Evolutionary conservation across 2,888 invertebrate genomes (phyloP).

Genomic region (Drosophila affinis): DNA sequence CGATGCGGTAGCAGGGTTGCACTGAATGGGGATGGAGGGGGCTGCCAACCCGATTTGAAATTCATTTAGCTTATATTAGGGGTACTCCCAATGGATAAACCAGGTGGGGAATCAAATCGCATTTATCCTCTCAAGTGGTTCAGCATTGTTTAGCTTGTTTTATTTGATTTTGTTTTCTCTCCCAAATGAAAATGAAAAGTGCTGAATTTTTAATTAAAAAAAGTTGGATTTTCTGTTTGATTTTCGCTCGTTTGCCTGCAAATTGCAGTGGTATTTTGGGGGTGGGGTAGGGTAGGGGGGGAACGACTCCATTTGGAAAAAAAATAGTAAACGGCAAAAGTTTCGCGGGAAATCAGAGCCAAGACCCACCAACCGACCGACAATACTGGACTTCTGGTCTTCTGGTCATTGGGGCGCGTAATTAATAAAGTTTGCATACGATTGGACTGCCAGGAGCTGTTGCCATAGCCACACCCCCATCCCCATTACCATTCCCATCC

Average conservation of each 20-base stretch:
- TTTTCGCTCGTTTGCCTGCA: constrained; percentile 13
- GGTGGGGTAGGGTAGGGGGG: no score
- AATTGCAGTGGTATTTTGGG: constrained; percentile 1
- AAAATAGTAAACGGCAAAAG: constrained; percentile 39
- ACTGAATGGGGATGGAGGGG: neutral
- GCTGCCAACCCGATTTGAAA: neutral
- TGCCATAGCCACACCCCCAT: neutral
- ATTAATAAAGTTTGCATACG: constrained; percentile 62
- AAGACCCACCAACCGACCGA: no score
- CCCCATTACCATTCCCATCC: neutral
- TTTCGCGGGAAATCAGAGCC: constrained; percentile 23
- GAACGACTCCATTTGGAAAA: constrained; percentile 12
- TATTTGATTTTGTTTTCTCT: neutral
- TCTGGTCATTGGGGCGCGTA: constrained; percentile 50
- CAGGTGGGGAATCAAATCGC: neutral
- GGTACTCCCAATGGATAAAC: no score
- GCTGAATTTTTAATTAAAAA: constrained; percentile 43
- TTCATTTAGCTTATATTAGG: no score
- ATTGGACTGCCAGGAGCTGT: constrained; percentile 8
- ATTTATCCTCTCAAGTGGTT: neutral
- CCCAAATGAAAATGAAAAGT: constrained; percentile 25
- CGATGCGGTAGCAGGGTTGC: neutral
- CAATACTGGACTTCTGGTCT: neutral
- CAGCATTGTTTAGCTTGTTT: no score
- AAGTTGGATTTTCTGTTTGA: constrained; percentile 25